These are phyloP conservation scores for Tipula confusa DNA, from an alignment of 2,888 invertebrate species.

Conservation along the genomic window DNA sequence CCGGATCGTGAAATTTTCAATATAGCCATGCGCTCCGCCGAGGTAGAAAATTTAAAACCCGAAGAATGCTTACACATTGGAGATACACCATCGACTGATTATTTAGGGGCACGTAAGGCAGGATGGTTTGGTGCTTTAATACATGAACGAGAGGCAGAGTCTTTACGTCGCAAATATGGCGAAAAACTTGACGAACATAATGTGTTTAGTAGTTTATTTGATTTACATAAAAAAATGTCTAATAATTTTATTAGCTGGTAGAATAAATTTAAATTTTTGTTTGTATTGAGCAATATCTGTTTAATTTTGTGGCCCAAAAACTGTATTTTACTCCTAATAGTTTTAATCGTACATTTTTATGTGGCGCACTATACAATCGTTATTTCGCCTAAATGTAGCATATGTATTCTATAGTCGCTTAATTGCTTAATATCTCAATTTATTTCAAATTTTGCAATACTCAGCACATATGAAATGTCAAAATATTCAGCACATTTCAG, in stretches of 20 bases:
- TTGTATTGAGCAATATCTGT: not conserved
- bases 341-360: too few species aligned
- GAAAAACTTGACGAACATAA: constrained; percentile 46
- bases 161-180: constrained; percentile 48
- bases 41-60: constrained; percentile 50
- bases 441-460: not conserved
- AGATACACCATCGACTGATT: constrained; percentile 71
- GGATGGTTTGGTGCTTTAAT: constrained; percentile 69
- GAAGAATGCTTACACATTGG: constrained; percentile 77
- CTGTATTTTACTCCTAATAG: too few species aligned
- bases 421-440: not conserved
- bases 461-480: not conserved
- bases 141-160: constrained; percentile 46
- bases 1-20: constrained; percentile 70
- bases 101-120: constrained; percentile 65
- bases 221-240: constrained; percentile 50
- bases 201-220: constrained; percentile 52
- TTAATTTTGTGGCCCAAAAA: not conserved
- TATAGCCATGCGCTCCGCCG: constrained; percentile 54
- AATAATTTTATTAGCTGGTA: constrained; percentile 46
- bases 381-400: not conserved
- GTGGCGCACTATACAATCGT: too few species aligned
- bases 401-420: not conserved
- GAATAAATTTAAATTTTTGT: not conserved
- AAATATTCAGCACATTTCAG: not conserved